phyloP scores from a whole-genome alignment of 1,140 invertebrate genomes.

The Leguminivora glycinivorella region DNA sequence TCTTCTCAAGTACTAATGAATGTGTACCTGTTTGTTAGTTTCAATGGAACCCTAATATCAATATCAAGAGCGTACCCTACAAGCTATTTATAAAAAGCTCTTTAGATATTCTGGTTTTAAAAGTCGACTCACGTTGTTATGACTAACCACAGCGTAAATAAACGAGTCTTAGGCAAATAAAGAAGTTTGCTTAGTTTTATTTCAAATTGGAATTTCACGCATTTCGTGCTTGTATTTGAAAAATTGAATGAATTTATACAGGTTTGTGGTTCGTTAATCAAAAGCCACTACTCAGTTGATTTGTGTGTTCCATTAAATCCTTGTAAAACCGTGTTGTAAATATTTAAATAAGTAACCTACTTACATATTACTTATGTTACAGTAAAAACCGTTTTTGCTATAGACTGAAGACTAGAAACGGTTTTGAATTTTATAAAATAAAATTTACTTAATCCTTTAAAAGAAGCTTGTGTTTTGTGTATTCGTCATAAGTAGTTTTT shows the following conservation, averaged over 20 bases:
- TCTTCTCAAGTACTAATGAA: too few species aligned
- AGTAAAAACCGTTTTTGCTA: too few species aligned
- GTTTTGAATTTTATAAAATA: too few species aligned
- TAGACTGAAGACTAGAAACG: too few species aligned
- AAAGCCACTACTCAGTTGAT: background rate
- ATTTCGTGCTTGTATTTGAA: background rate
- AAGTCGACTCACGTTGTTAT: slow-evolving; percentile 3
- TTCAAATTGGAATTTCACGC: background rate
- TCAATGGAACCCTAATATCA: background rate
- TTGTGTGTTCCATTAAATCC: too few species aligned
- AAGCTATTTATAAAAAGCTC: background rate
- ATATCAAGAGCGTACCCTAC: background rate
- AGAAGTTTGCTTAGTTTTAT: background rate
- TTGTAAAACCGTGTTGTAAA: too few species aligned
- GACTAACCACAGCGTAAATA: background rate
- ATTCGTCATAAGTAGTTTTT: too few species aligned
- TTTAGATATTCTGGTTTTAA: background rate
- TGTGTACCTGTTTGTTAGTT: background rate
- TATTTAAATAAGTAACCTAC: too few species aligned
- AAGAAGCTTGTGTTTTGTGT: too few species aligned
- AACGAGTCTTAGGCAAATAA: slow-evolving; percentile 6
- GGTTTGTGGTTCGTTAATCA: background rate
- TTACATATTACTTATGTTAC: too few species aligned
- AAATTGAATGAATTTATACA: background rate
- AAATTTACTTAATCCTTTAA: too few species aligned